phyloP scores from a whole-genome alignment of 2,797 vertebrate species.

The Meda fulgida region DNA sequence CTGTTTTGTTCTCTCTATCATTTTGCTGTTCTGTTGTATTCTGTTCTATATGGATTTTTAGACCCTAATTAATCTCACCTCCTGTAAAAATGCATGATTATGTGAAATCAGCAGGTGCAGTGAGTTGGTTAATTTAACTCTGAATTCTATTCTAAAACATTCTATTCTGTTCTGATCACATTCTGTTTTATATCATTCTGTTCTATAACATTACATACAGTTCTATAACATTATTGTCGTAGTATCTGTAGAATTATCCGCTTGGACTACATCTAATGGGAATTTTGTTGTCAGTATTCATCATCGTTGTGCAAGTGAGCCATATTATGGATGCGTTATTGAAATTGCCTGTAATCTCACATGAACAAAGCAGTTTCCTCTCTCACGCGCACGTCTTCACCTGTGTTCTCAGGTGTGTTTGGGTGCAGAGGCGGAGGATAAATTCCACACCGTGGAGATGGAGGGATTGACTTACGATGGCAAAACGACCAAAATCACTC shows the following conservation, averaged over 20 bases:
- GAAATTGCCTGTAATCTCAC: background rate
- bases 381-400: background rate
- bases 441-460: constrained; percentile 81
- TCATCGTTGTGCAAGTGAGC: background rate
- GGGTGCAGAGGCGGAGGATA: constrained; percentile 81
- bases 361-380: background rate
- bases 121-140: background rate
- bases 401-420: constrained; percentile 76
- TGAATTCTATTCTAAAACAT: background rate
- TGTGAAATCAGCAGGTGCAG: background rate
- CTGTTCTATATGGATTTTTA: background rate
- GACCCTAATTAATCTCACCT: background rate
- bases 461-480: constrained; percentile 80
- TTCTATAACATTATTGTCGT: background rate
- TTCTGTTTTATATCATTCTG: background rate
- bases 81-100: background rate
- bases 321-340: background rate
- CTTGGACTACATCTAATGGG: background rate
- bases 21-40: background rate
- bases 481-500: constrained; percentile 78
- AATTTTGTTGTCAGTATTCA: background rate
- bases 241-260: background rate
- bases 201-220: background rate
- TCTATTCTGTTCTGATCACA: background rate
- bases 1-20: background rate